Evolutionary conservation across 1,140 invertebrate species (phyloP).

Genomic region (Vollenhovia emeryi): DNA sequence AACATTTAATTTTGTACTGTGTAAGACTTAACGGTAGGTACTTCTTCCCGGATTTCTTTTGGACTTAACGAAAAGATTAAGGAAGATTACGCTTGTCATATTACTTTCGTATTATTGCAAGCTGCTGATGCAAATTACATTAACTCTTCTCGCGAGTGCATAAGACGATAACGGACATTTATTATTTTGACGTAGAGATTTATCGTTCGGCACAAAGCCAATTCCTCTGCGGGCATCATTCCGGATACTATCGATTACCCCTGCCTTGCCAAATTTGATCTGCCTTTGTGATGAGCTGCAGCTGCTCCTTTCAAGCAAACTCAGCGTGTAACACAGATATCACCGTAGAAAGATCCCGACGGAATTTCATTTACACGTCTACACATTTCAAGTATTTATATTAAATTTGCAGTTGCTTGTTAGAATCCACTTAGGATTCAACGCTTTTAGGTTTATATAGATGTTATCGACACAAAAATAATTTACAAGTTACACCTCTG

Average conservation of each 20-base stretch:
- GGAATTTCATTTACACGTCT: not conserved
- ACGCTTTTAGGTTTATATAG: not conserved
- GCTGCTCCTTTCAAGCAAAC: constrained; percentile 5
- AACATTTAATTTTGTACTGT: no score
- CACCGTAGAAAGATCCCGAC: not conserved
- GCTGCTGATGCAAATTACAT: constrained; percentile 12
- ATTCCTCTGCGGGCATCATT: constrained; percentile 59
- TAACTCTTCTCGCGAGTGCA: not conserved
- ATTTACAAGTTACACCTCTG: not conserved
- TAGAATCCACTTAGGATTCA: not conserved
- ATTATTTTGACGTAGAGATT: constrained; percentile 66
- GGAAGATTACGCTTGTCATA: not conserved
- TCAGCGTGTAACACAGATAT: not conserved
- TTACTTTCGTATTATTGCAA: not conserved
- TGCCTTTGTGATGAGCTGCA: constrained; percentile 17
- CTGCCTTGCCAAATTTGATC: constrained; percentile 45
- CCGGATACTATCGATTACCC: constrained; percentile 68
- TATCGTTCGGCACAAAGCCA: constrained; percentile 74
- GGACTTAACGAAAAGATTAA: not conserved
- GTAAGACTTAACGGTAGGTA: no score
- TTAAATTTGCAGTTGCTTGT: not conserved
- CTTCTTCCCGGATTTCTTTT: not conserved
- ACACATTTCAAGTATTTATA: not conserved
- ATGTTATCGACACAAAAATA: not conserved
- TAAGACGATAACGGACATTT: constrained; percentile 23